Evolutionary conservation across 2,888 invertebrate species (phyloP).

Genomic region (Disparrhopalites patrizii): DNA sequence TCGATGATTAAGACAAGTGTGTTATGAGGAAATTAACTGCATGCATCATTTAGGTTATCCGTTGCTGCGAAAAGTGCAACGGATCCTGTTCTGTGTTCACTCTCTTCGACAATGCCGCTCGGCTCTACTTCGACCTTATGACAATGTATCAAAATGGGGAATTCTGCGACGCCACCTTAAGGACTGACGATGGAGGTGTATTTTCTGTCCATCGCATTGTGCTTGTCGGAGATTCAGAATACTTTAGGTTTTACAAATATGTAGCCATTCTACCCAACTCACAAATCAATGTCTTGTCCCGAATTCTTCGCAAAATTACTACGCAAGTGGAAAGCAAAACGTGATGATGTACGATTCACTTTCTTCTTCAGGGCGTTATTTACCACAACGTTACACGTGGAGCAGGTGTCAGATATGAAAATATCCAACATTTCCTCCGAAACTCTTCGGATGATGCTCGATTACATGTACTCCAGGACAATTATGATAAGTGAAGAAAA

Average conservation of each 20-base stretch:
- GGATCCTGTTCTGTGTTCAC: conserved; percentile 30
- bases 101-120: conserved; percentile 11
- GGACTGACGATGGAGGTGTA: conserved; percentile 73
- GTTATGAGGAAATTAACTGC: too few relatives aligned
- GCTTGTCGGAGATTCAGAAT: conserved; percentile 81
- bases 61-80: conserved; percentile 28
- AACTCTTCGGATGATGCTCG: conserved; percentile 72
- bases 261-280: too few relatives aligned
- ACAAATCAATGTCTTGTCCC: too few relatives aligned
- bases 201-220: conserved; percentile 84
- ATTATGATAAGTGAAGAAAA: conserved; percentile 71
- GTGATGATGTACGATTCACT: background rate
- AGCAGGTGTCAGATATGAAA: conserved; percentile 64
- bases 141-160: conserved; percentile 28
- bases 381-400: conserved; percentile 71
- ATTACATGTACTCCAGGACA: conserved; percentile 78
- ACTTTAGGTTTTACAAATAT: conserved; percentile 68
- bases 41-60: background rate
- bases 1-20: background rate
- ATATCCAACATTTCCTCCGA: conserved; percentile 73
- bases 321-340: background rate
- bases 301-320: too few relatives aligned
- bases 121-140: conserved; percentile 14
- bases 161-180: conserved; percentile 67
- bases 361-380: conserved; percentile 65